Evolutionary conservation across 2,797 vertebrate species (phyloP).

Genomic region (Cichlasoma orientale): DNA sequence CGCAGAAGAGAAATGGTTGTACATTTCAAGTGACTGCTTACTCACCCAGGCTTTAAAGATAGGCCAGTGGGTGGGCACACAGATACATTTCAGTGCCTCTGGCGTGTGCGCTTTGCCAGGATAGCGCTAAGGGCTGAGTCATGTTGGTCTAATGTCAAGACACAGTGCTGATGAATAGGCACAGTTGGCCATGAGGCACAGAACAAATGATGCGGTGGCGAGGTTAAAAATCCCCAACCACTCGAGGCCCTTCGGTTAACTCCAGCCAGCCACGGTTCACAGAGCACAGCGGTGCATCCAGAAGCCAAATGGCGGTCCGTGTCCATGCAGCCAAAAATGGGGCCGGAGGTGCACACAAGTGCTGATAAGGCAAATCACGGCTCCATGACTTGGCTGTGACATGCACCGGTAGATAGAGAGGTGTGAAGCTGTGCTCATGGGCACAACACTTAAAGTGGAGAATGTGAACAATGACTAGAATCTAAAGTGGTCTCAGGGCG

Average conservation of each 20-base stretch:
- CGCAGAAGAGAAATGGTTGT: slow-evolving; percentile 3
- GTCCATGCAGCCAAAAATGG: slow-evolving; percentile 13
- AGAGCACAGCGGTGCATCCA: not conserved
- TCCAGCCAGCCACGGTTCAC: not conserved
- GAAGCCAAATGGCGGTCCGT: slow-evolving; percentile 5
- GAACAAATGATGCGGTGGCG: slow-evolving; percentile 3
- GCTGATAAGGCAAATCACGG: slow-evolving; percentile 41
- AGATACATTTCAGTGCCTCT: slow-evolving; percentile 50
- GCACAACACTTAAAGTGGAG: not conserved
- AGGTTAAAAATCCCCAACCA: slow-evolving; percentile 24
- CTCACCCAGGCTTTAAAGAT: slow-evolving; percentile 48
- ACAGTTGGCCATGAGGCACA: not conserved
- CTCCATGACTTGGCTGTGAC: slow-evolving; percentile 1
- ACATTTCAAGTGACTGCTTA: slow-evolving; percentile 52
- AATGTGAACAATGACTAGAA: slow-evolving; percentile 26
- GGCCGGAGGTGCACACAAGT: slow-evolving; percentile 9
- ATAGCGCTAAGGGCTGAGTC: slow-evolving; percentile 43
- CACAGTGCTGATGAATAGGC: slow-evolving; percentile 26
- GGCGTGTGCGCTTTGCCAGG: slow-evolving; percentile 23
- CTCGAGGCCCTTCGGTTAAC: slow-evolving; percentile 7
- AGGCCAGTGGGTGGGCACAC: slow-evolving; percentile 40
- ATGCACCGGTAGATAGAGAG: slow-evolving; percentile 5
- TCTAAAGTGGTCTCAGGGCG: slow-evolving; percentile 22
- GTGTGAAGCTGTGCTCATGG: slow-evolving; percentile 28
- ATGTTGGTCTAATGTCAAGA: slow-evolving; percentile 22